A percentile compares a stretch with the other conserved stretches of the same genome.
Conservation (phyloP, 2,888 invertebrate genomes). For the Bembecia ichneumoniformis region DNA sequence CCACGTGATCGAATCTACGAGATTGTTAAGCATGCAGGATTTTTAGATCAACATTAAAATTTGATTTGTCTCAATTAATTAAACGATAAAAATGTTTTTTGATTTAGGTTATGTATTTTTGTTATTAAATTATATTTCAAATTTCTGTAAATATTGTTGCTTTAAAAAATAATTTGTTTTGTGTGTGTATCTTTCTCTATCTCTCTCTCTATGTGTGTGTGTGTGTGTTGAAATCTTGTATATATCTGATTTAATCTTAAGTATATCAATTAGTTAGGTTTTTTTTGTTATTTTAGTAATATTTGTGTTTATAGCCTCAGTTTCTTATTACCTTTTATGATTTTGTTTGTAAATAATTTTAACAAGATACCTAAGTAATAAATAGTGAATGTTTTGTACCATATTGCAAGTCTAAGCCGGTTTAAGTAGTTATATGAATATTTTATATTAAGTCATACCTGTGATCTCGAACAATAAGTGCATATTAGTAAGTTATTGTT, state of each 20-base stretch:
- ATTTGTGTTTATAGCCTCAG: too few relatives aligned
- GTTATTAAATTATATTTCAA: background rate
- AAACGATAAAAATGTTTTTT: background rate
- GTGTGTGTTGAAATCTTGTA: too few relatives aligned
- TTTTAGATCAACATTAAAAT: conserved; percentile 50
- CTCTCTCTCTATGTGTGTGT: too few relatives aligned
- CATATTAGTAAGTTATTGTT: conserved; percentile 59
- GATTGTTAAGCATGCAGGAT: conserved; percentile 81
- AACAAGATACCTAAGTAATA: background rate
- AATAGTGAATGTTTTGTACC: conserved; percentile 1
- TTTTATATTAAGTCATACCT: conserved; percentile 17
- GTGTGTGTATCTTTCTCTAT: too few relatives aligned
- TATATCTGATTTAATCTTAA: too few relatives aligned
- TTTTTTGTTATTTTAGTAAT: too few relatives aligned
- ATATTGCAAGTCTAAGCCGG: conserved; percentile 4
- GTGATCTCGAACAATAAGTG: conserved; percentile 69
- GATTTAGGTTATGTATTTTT: conserved; percentile 2
- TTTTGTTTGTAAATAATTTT: too few relatives aligned
- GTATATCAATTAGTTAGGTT: too few relatives aligned
- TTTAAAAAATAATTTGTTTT: too few relatives aligned
- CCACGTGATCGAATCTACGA: conserved; percentile 82
- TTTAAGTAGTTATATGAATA: conserved; percentile 1
- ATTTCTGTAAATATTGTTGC: background rate
- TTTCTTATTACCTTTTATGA: too few relatives aligned
- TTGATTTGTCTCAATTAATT: background rate